Base-by-base conservation (phyloP, 2,888 invertebrate species). In the Drosophila fungiperda region DNA sequence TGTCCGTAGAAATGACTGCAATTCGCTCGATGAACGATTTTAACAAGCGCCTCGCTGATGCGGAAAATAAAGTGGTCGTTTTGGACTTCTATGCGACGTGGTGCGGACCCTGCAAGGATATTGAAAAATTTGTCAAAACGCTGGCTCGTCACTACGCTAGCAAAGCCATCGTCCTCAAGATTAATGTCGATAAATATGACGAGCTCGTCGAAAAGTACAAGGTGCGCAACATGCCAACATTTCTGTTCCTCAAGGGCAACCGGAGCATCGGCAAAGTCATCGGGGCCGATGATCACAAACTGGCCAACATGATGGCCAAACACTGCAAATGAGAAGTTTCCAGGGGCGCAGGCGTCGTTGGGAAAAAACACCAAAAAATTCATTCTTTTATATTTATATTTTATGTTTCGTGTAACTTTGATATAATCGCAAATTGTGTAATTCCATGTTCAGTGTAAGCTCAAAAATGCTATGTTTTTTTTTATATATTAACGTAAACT, bases 11-110 rank as follows among this genome's bases (percentile, higher is more conserved):
- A 20, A 78, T 85, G 76, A n/a, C 74, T 1, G 17, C 33, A 29
- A 58, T 87, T 7, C 89, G 89, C 62, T 72, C 67, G 48, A 53
- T 79, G 26, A 76, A 50, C 48, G 87, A 87, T 38, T 87, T 73
- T 33, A 2, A 76, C 35, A 87, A 87, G n/a, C 85, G 82, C 61
- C 8, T 87, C 20, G 80, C 85, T 23, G 52, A 63, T 1, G 87
- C 87, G 6, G 76, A 70, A 0, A 35, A 72, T 8, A 76, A 86
- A 38, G 26, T 83, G 7, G 40, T 88, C 9, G 73, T 88, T 7
- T 62, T 88, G 6, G 90, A 88, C 15, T 88, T 88, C 40, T 88
- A 77, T 57, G 89, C 87, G 53, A 78, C 61, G 0, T 88, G 87
- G 89, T 88, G 87, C 57, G 78, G 73, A 0, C 89, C 85, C 33